Percentiles rank a stretch among this genome's conserved stretches.
These are phyloP conservation scores for Sebastes goodei DNA, from an alignment of 2,797 vertebrate species.

Conservation along the genomic window DNA sequence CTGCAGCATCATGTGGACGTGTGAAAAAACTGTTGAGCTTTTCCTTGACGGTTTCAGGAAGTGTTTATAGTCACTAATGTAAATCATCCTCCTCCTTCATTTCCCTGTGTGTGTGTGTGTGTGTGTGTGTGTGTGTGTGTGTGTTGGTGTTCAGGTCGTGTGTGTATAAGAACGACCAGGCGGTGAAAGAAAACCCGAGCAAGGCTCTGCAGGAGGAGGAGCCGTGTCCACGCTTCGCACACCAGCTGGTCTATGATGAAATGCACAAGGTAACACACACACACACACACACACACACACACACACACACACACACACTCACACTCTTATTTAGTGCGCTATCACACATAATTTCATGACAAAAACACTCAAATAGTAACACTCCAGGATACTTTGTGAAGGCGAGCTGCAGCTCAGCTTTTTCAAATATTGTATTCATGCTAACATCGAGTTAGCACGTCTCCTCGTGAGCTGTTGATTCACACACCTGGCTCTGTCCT, in stretches of 20 bases:
- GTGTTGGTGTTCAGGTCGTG: conserved; percentile 69
- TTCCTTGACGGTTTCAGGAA: conserved; percentile 4
- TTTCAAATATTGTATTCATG: not conserved
- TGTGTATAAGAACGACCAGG: conserved; percentile 97
- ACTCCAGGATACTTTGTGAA: not conserved
- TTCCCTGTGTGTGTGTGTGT: conserved; percentile 60
- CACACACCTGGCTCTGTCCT: not conserved
- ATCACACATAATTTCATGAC: not conserved
- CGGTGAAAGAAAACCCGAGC: conserved; percentile 93
- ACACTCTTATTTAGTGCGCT: not conserved
- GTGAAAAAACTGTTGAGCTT: not conserved
- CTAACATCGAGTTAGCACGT: not conserved
- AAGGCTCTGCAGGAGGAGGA: conserved; percentile 97
- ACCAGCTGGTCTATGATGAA: conserved; percentile 98
- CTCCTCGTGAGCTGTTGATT: not conserved
- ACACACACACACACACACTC: not conserved
- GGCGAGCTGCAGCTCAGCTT: not conserved
- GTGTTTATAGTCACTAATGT: not conserved
- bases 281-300: not conserved
- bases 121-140: conserved; percentile 68
- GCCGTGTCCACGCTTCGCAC: conserved; percentile 97
- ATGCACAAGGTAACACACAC: conserved; percentile 92
- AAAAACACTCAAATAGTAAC: conserved; percentile 1
- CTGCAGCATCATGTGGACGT: too few species aligned
- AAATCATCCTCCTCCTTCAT: not conserved